phyloP scores from a whole-genome alignment of 2,888 invertebrate genomes.

The Calameuta pallipes region DNA sequence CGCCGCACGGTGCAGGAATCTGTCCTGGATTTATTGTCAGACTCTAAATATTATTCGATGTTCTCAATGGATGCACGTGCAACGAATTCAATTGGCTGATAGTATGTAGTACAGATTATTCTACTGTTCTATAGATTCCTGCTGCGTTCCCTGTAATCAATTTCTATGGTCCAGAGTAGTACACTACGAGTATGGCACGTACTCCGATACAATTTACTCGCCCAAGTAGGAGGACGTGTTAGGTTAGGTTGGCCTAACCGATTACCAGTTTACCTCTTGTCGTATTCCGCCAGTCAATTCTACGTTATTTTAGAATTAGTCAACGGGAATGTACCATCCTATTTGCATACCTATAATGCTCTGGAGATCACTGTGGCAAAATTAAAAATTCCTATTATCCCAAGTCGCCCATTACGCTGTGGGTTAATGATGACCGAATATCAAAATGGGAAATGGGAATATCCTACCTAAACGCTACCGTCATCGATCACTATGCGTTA shows the following conservation, averaged over 20 bases:
- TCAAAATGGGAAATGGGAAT: background rate
- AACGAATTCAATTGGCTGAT: conserved; percentile 32
- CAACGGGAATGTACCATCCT: background rate
- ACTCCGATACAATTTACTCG: background rate
- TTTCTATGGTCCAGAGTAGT: background rate
- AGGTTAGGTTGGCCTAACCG: background rate
- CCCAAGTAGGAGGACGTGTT: background rate
- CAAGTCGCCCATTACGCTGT: background rate
- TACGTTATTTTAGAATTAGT: background rate
- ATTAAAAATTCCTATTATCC: background rate
- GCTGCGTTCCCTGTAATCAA: background rate
- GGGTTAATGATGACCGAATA: background rate
- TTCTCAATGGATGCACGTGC: conserved; percentile 42
- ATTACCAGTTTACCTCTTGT: background rate
- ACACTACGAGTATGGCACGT: background rate
- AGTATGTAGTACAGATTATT: background rate
- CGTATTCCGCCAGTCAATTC: background rate
- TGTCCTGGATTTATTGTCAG: background rate
- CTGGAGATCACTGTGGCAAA: background rate
- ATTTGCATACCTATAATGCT: background rate
- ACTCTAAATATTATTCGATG: conserved; percentile 32
- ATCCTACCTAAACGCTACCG: background rate
- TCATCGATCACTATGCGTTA: background rate
- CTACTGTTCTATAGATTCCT: background rate
- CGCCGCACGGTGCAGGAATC: background rate